Conservation (phyloP, 64 coral and sea anemone species). For the Orbicella faveolata region DNA sequence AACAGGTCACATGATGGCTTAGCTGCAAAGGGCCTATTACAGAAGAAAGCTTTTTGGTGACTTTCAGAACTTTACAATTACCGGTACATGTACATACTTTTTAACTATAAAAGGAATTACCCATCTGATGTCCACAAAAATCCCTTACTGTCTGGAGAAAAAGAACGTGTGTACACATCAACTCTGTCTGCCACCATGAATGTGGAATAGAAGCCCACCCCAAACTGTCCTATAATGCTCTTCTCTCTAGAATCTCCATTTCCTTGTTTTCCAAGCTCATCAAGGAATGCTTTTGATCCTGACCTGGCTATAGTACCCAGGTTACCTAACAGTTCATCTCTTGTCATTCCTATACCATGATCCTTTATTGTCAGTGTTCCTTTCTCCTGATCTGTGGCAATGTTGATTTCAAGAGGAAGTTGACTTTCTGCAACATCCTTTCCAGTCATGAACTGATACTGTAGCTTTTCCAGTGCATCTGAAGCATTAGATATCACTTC, state of each 20-base stretch:
- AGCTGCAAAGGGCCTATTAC: too few species aligned
- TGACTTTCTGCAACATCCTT: conserved; percentile 70
- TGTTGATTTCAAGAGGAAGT: conserved; percentile 78
- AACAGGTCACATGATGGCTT: too few species aligned
- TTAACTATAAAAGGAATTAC: conserved; percentile 17
- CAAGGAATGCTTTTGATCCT: conserved; percentile 89
- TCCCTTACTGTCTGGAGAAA: conserved; percentile 72
- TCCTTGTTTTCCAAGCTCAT: conserved; percentile 68
- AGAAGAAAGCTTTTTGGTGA: too few species aligned
- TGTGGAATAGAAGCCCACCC: conserved; percentile 97
- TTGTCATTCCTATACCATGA: conserved; percentile 91
- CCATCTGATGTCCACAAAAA: conserved; percentile 97
- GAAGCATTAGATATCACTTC: conserved; percentile 96
- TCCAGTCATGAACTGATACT: conserved; percentile 89
- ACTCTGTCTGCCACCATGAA: conserved; percentile 97
- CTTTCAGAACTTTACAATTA: too few species aligned
- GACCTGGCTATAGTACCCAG: conserved; percentile 92
- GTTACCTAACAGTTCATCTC: conserved; percentile 82
- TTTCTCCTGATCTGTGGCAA: conserved; percentile 77
- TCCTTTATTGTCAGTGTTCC: conserved; percentile 91
- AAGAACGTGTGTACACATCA: conserved; percentile 89
- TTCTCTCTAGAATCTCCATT: conserved; percentile 43
- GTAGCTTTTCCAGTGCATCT: conserved; percentile 91
- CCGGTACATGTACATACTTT: too few species aligned
- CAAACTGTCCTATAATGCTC: conserved; percentile 99